Evolutionary conservation across 2,888 invertebrate species (phyloP).

Genomic region (Ptilodon capucinus): DNA sequence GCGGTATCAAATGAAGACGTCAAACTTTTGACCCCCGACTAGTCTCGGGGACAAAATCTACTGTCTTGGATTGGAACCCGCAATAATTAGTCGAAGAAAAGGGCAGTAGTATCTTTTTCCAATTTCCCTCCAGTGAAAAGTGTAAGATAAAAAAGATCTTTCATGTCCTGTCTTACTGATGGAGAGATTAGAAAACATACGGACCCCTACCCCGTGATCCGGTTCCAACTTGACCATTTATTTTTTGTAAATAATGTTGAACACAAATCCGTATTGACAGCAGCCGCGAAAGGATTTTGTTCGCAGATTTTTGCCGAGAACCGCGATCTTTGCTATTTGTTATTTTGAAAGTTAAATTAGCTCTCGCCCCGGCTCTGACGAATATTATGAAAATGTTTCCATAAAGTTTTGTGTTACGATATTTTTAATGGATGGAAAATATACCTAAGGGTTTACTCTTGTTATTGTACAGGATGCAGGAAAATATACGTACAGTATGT

Average conservation of each 20-base stretch:
- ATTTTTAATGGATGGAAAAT: not conserved
- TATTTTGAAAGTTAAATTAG: constrained; percentile 27
- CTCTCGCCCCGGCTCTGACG: not conserved
- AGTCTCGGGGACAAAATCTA: no score
- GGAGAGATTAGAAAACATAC: not conserved
- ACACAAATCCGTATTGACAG: not conserved
- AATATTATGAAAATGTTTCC: not conserved
- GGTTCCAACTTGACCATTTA: not conserved
- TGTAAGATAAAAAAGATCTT: not conserved
- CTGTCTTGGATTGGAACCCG: no score
- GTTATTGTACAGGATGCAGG: no score
- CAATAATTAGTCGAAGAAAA: no score
- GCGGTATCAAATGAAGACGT: no score
- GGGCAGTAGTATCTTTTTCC: no score
- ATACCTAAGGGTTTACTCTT: not conserved
- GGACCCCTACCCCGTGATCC: not conserved
- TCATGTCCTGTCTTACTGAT: not conserved
- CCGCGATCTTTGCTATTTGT: constrained; percentile 7
- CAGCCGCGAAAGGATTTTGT: not conserved
- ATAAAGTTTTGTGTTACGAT: not conserved
- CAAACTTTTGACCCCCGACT: no score
- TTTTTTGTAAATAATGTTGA: not conserved
- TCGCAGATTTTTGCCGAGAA: not conserved
- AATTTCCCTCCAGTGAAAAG: no score
- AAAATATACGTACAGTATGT: no score